phyloP scores from a whole-genome alignment of 2,888 invertebrate genomes.

The Pachymerium ferrugineum region DNA sequence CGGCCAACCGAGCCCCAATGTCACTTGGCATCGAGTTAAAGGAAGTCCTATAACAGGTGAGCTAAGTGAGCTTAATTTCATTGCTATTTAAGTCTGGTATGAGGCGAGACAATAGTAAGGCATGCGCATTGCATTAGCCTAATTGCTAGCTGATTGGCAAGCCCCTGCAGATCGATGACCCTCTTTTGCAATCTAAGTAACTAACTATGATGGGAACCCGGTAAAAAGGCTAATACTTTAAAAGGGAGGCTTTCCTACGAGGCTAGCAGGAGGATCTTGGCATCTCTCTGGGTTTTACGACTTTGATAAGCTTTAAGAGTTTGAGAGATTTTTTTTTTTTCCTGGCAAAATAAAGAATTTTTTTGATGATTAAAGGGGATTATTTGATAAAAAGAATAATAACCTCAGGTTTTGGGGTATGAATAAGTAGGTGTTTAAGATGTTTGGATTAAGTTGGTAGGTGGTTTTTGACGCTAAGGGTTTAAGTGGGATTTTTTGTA shows the following conservation, averaged over 20 bases:
- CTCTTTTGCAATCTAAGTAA: not conserved
- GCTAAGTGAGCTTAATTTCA: not conserved
- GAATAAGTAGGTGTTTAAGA: not conserved
- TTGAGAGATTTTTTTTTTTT: not conserved
- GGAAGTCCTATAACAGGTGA: not conserved
- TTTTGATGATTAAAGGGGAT: not conserved
- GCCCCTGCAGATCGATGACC: not conserved
- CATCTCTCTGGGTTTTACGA: not conserved
- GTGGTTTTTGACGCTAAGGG: too few relatives aligned
- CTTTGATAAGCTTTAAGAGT: not conserved
- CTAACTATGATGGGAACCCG: not conserved
- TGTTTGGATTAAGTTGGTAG: not conserved
- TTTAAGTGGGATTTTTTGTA: too few relatives aligned
- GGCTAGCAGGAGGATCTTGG: not conserved
- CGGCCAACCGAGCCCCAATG: conserved; percentile 47
- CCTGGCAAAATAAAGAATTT: too few relatives aligned
- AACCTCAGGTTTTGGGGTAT: not conserved
- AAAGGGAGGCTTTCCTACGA: not conserved
- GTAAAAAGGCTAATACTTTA: not conserved
- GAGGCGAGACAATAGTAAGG: not conserved
- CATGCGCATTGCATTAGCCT: conserved; percentile 12
- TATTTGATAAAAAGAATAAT: not conserved
- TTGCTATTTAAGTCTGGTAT: not conserved
- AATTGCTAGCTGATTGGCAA: not conserved
- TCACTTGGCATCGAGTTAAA: conserved; percentile 38